Evolutionary conservation across 2,113 vertebrate species (phyloP), one percentile per base, ranked within the genome.

Genomic region (Xiphorhynchus elegans): DNA sequence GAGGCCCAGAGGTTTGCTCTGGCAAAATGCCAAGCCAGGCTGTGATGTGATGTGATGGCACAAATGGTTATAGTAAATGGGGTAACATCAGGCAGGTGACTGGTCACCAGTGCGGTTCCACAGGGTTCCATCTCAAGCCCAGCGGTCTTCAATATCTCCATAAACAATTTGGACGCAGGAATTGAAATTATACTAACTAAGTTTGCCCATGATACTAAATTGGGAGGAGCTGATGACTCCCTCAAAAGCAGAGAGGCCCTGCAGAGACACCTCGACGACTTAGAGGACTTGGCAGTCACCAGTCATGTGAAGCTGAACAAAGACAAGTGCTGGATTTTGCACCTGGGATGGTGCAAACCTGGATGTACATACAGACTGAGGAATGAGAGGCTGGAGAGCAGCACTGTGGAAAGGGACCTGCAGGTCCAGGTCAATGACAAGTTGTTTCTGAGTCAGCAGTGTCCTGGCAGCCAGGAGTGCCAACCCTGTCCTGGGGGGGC

Each of bases 401-500:
- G 39, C 3, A 2, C 28, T 0, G 0, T 29, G 16, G 33, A 68
- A 75, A 82, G 39, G 23, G 1, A 3, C 33, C 37, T 7, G 37
- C 10, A 6, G 3, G 3, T 2, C 18, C 59, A 44, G 20, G 18
- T 52, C 1, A 0, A 1, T 17, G n/a, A 4, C 23, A 39, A 52
- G 31, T 0, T 42, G 40, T 49, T 4, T 7, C 2, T 1, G 7
- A 88, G 31, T 1, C 42, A 49, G 67, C 50, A 73, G 60, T 60
- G 69, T 53, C 62, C 39, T 46, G 60, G 60, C 37, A 82, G 33
- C 77, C 77, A 67, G 60, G 39, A 68, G 10, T 7, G n/a, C 7
- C 69, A 52, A 0, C 3, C 2, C 0, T 59, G 37, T 4, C 59
- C 52, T 52, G n/a, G 46, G 12, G 28, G 37, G 2, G 3, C 18